Base-by-base conservation (phyloP, 2,888 invertebrate genomes). In the Ptilodon capucinus region DNA sequence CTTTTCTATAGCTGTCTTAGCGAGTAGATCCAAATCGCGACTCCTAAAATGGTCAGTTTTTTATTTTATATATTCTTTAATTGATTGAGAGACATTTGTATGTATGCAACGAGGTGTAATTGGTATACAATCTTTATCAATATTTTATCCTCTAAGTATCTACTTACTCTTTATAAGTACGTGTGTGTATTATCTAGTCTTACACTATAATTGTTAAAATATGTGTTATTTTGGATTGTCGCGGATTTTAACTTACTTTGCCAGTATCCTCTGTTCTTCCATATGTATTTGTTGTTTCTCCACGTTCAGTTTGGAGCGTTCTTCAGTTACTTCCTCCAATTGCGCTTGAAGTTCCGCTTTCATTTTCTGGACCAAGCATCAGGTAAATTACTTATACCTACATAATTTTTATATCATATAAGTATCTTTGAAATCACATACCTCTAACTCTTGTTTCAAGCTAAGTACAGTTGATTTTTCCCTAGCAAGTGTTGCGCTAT, bases 1-100 rank as follows among this genome's bases (percentile, higher is more conserved):
- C 69, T 93, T 93, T 13, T 92, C 92, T 48, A 93, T 77, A 16
- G 93, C 82, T 2, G 91, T 79, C 77, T 93, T 92, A 8, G 92
- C 92, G 34, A 93, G 66, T 1, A 92, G 76, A 74, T 93, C 86
- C 53, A 92, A 72, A 60, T 91, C 91, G 19, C 90, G 85, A 61
- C 80, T 83, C 54, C 91, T 91, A 57, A 44, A 77, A 76, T 35
- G 7, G 4, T 9, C 8, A 34, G 9, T 34, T n/a, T n/a, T n/a
- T n/a, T n/a, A n/a, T n/a, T n/a, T n/a, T n/a, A n/a, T n/a, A n/a
- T n/a, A n/a, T n/a, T n/a, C n/a, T n/a, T n/a, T n/a, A n/a, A n/a
- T n/a, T n/a, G n/a, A n/a, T n/a, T n/a, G n/a, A n/a, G n/a, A n/a
- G n/a, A n/a, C n/a, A n/a, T n/a, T n/a, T n/a, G n/a, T n/a, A n/a